Evolutionary conservation across 2,888 invertebrate species (phyloP).

Genomic region (Macroteleia sp.): DNA sequence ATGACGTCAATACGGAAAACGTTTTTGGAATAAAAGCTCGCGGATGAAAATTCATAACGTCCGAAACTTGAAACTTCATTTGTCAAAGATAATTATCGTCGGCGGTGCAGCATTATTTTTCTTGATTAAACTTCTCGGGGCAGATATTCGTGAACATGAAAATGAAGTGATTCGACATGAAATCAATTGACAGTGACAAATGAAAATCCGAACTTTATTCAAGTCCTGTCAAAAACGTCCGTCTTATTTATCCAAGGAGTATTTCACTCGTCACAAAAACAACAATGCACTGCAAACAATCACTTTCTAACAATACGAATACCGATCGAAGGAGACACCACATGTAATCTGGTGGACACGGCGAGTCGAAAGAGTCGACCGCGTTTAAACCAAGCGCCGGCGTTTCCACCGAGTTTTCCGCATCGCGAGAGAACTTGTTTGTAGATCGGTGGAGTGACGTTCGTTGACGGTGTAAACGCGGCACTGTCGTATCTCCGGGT

Average conservation of each 20-base stretch:
- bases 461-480: conserved; percentile 76
- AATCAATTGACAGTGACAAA: conserved; percentile 30
- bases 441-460: conserved; percentile 66
- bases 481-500: conserved; percentile 74
- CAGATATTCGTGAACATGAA: conserved; percentile 12
- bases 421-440: conserved; percentile 21
- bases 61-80: conserved; percentile 36
- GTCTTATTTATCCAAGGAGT: neutral
- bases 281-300: neutral
- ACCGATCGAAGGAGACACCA: too few relatives aligned
- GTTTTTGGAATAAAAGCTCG: conserved; percentile 24
- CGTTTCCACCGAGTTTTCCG: neutral
- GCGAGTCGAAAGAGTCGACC: neutral
- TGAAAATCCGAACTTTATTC: conserved; percentile 10
- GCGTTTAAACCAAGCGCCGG: neutral
- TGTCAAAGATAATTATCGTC: conserved; percentile 36
- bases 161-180: conserved; percentile 20
- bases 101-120: conserved; percentile 30
- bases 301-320: too few relatives aligned
- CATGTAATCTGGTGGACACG: too few relatives aligned
- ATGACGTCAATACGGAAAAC: conserved; percentile 9
- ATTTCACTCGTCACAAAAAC: conserved; percentile 4
- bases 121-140: conserved; percentile 20
- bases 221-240: neutral
- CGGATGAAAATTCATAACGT: conserved; percentile 3